Evolutionary conservation across 2,797 vertebrate species (phyloP).

Genomic region (Myotis vivesi): DNA sequence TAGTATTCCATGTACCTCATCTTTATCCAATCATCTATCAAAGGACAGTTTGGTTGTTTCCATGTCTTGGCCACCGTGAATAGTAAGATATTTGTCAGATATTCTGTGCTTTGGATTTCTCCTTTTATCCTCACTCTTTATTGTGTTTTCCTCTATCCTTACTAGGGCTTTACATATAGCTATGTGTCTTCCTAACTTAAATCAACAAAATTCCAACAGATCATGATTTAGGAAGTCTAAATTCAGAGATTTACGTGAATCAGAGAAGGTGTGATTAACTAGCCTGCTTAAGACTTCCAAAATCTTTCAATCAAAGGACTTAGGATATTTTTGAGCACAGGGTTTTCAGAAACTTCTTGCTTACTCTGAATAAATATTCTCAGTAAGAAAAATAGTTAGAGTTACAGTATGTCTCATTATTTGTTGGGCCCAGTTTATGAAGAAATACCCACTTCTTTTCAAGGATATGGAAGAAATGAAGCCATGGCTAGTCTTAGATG

Average conservation of each 20-base stretch:
- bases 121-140: background rate
- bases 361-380: conserved; percentile 27
- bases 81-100: conserved; percentile 13
- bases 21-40: background rate
- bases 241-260: conserved; percentile 21
- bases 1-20: background rate
- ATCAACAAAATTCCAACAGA: conserved; percentile 1
- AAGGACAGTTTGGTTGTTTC: background rate
- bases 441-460: conserved; percentile 2
- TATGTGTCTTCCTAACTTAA: background rate
- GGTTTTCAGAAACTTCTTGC: background rate
- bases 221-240: background rate
- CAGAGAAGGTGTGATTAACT: background rate
- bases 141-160: background rate
- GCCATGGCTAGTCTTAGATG: background rate
- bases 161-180: background rate
- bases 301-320: conserved; percentile 29
- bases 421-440: background rate
- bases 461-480: background rate
- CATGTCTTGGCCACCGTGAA: background rate
- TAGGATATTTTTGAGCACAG: background rate
- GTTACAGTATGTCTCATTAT: background rate
- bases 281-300: background rate
- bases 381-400: background rate
- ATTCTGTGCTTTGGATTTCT: background rate